Percentiles rank a stretch among this genome's conserved stretches.
These are phyloP conservation scores for Fratercula arctica DNA, from an alignment of 2,797 vertebrate species.

Conservation along the genomic window DNA sequence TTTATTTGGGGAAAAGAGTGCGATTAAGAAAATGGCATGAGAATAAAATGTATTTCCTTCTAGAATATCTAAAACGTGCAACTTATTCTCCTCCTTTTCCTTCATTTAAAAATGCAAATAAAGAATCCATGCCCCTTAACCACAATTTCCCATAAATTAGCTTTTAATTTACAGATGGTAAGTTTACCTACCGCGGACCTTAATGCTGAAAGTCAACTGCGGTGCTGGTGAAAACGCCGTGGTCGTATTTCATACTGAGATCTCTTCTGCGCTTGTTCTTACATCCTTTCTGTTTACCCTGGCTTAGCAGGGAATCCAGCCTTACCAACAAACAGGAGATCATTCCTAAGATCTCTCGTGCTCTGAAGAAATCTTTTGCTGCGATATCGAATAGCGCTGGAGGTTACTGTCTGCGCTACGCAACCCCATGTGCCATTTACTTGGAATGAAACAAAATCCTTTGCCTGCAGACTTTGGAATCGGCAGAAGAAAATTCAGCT, in stretches of 20 bases:
- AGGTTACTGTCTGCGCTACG: conserved; percentile 20
- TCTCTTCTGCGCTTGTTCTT: conserved; percentile 67
- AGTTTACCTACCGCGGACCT: conserved; percentile 56
- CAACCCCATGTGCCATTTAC: conserved; percentile 8
- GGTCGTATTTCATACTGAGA: conserved; percentile 58
- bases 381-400: conserved; percentile 5
- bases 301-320: conserved; percentile 64
- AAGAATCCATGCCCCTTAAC: conserved; percentile 35
- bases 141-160: conserved; percentile 62
- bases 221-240: conserved; percentile 62
- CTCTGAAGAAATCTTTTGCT: conserved; percentile 33
- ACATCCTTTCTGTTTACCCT: conserved; percentile 68
- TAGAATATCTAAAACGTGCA: background rate
- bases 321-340: conserved; percentile 49
- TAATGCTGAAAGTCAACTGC: conserved; percentile 62
- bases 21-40: background rate
- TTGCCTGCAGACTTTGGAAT: conserved; percentile 25
- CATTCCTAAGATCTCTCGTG: conserved; percentile 36
- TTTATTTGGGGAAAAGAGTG: background rate
- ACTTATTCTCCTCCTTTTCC: background rate
- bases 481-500: background rate
- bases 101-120: conserved; percentile 58
- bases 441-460: conserved; percentile 55
- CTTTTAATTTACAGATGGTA: conserved; percentile 69
- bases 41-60: background rate